A percentile compares a stretch with the other conserved stretches of the same genome.
Conservation (phyloP, 2,888 invertebrate species). For the Podotricha telesiphe region DNA sequence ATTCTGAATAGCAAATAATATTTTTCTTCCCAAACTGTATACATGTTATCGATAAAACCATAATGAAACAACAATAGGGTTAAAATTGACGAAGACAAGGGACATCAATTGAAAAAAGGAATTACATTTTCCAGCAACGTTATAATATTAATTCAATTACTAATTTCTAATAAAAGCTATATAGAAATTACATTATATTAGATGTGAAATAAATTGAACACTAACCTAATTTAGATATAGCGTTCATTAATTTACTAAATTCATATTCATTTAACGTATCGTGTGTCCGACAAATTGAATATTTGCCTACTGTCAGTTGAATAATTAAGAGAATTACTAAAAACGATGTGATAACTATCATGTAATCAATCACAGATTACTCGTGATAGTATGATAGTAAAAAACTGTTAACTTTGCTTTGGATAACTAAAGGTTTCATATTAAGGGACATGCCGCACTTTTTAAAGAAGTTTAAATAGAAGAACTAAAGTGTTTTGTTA, state of each 20-base stretch:
- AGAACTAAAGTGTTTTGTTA: neutral
- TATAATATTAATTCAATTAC: neutral
- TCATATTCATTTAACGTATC: neutral
- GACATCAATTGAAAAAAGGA: conserved; percentile 2
- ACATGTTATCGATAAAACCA: conserved; percentile 2
- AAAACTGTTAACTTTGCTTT: neutral
- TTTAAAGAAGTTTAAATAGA: neutral
- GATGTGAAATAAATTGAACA: neutral
- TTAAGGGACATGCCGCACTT: neutral
- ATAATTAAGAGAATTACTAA: too few relatives aligned
- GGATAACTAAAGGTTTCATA: too few relatives aligned
- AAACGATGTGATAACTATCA: too few relatives aligned
- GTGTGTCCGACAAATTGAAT: neutral
- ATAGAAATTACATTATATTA: neutral
- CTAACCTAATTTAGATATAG: neutral
- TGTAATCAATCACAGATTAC: neutral
- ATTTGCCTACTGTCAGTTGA: neutral
- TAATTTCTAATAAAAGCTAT: conserved; percentile 5
- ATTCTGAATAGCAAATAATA: too few relatives aligned
- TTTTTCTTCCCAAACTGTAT: neutral
- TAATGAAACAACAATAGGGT: conserved; percentile 2
- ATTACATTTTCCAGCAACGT: neutral
- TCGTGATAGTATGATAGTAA: too few relatives aligned
- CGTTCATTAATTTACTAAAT: neutral
- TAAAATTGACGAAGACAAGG: conserved; percentile 13